These are phyloP conservation scores for Trachops cirrhosus DNA, from an alignment of 2,797 vertebrate species.

Conservation along the genomic window DNA sequence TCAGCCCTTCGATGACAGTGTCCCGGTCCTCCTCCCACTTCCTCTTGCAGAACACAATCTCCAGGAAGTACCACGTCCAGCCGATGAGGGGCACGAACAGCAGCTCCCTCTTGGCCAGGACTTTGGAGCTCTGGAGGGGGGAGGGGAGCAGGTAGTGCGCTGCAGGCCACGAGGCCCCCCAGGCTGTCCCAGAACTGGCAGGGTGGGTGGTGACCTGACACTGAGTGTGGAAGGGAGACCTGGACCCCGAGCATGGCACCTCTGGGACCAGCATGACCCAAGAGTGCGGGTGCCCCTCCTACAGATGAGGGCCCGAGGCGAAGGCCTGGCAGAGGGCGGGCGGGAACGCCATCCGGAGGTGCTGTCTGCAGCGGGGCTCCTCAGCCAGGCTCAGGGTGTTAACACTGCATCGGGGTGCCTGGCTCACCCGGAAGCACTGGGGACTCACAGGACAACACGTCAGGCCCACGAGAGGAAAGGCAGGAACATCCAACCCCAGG, in stretches of 20 bases:
- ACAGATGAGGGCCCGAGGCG: not conserved
- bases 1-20: slow-evolving; percentile 89
- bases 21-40: slow-evolving; percentile 98
- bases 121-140: slow-evolving; percentile 93
- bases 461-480: not conserved
- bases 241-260: accelerated
- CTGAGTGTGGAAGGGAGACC: not conserved
- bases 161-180: not conserved
- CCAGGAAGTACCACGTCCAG: slow-evolving; percentile 99
- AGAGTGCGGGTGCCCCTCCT: accelerated
- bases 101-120: slow-evolving; percentile 96
- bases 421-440: too few relatives aligned
- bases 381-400: too few relatives aligned
- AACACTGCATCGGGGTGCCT: not conserved
- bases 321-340: not conserved
- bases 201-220: not conserved
- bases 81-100: slow-evolving; percentile 97
- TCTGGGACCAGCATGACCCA: accelerated
- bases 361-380: not conserved
- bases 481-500: not conserved
- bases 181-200: not conserved
- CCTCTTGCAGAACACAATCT: slow-evolving; percentile 98
- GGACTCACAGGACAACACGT: not conserved
- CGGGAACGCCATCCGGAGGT: accelerated
- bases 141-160: not conserved